Evolutionary conservation across 2,113 vertebrate genomes (phyloP), one percentile per base, ranked within the genome.

Genomic region (Cavia porcellus): DNA sequence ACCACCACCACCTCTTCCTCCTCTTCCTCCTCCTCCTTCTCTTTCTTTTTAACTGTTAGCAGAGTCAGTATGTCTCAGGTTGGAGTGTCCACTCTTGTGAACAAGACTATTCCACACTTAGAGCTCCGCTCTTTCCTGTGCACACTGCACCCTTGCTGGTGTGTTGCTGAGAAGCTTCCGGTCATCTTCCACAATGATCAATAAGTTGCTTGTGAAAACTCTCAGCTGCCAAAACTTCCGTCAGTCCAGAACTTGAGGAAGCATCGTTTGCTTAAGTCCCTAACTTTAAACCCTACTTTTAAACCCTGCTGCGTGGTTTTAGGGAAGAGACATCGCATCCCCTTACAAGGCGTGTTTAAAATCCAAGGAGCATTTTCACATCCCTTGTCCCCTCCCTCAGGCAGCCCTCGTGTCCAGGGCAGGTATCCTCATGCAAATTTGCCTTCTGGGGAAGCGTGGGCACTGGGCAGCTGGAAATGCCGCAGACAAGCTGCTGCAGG

Each of bases 121-220:
- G 20, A 0, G 11, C n/a, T 3, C 47, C 28, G 45, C 25, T 24
- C 3, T 15, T 28, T 3, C 0, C 35, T 20, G 2, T 0, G 38
- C 24, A 68, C 19, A 0, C 32, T 9, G 4, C 42, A 30, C 81
- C 57, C 50, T 32, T 30, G 10, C 8, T 1, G 25, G 1, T 8
- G 70, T 32, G 17, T 38, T 7, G 61, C 8, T 0, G 1, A 47
- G 15, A 6, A 5, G 11, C 47, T 57, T 50, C 15, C 25, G 4
- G 38, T 57, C 0, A 0, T 28, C 25, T 20, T 47, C 47, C 50
- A 3, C 50, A 0, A 64, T 12, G 3, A 5, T 4, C 7, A 5
- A n/a, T 7, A 42, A 45, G 0, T 20, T n/a, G 85, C 79, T 86
- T 38, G 64, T 61, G 89, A 28, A 47, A 95, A 55, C 95, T 14